Evolutionary conservation across 2,113 vertebrate species (phyloP).

Genomic region (Fregata magnificens): DNA sequence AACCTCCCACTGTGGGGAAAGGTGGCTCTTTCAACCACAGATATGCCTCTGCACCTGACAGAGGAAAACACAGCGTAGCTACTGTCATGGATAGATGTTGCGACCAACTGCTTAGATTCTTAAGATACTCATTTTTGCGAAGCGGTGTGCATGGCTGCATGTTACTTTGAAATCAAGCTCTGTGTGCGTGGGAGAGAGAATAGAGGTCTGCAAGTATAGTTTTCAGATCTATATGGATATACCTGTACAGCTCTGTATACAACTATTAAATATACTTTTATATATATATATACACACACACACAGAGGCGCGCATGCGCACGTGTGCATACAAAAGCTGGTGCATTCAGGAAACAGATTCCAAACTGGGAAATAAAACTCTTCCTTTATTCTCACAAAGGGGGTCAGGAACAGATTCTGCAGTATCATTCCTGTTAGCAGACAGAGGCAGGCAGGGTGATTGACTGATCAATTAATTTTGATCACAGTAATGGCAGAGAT

Average conservation of each 20-base stretch:
- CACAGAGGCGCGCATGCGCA: accelerated
- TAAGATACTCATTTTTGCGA: background rate
- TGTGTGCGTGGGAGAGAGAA: background rate
- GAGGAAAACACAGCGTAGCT: background rate
- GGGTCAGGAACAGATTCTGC: background rate
- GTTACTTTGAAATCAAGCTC: background rate
- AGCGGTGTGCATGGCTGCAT: background rate
- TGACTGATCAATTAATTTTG: conserved; percentile 28
- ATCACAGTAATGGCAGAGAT: background rate
- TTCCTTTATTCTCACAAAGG: background rate
- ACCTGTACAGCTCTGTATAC: background rate
- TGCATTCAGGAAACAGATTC: background rate
- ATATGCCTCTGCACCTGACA: background rate
- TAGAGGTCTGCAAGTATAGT: background rate
- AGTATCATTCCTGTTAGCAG: background rate
- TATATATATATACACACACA: too few species aligned
- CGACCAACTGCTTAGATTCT: background rate
- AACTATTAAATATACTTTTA: background rate
- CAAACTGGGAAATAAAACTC: background rate
- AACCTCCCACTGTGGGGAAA: background rate
- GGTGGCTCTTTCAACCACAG: background rate
- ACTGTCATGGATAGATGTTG: background rate
- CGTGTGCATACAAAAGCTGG: background rate
- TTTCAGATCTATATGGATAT: background rate
- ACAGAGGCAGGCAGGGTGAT: background rate